Base-by-base conservation (phyloP, 2,113 vertebrate genomes). In the Paradisaea rubra region DNA sequence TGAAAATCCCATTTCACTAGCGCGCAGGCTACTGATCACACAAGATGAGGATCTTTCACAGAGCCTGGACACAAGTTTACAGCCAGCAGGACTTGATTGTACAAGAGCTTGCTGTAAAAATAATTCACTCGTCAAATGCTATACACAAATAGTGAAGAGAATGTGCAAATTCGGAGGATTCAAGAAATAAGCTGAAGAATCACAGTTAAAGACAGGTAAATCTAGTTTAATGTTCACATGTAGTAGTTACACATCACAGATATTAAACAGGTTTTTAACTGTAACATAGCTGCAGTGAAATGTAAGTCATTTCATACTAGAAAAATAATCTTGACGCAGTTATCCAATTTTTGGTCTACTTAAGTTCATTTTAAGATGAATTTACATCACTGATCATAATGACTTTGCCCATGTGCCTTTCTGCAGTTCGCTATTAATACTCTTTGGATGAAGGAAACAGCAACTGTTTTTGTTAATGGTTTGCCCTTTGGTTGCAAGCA, bases 401-500 rank as follows among this genome's bases (percentile, higher is more conserved):
- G 89, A 96, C 92, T 97, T 94, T 81, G 80, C 94, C 97, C 95
- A 79, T 53, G 91, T 94, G 91, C 94, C 94, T 45, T 95, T 85
- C 85, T 81, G 88, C 94, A 95, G 84, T 95, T 95, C 64, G 2
- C 69, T 96, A 97, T 95, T 94, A 96, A 95, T 94, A 97, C 91
- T 98, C 98, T 98, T 98, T 98, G 97, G 97, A 98, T 7, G 96
- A 97, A 97, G 94, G 96, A 97, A 97, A 97, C 94, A 96, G 96
- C 96, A 97, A 98, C 92, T 94, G 90, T 81, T 97, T 96, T 98
- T 96, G 94, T 95, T 95, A 97, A 97, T 95, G 93, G 90, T 97
- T 91, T 97, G 96, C 98, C 97, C 98, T 98, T 98, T 98, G 98
- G 98, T 98, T 97, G 96, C 97, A 98, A 98, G 98, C 97, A 98